phyloP scores from a whole-genome alignment of 2,797 vertebrate species.

The Dallia pectoralis region DNA sequence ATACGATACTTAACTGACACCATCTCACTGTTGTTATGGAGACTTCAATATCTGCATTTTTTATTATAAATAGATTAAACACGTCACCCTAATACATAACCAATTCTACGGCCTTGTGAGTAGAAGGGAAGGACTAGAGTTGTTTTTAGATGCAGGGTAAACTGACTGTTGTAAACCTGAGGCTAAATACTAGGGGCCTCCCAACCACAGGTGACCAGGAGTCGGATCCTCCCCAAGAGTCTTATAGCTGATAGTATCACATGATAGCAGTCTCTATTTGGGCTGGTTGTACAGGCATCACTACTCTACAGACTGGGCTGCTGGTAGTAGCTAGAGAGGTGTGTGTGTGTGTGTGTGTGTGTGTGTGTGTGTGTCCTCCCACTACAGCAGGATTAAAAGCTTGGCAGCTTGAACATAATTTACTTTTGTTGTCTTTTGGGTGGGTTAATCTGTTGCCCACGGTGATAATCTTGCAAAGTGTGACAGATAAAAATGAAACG shows the following conservation, averaged over 20 bases:
- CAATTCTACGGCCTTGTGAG: neutral
- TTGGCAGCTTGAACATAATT: conserved; percentile 53
- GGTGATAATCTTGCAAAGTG: conserved; percentile 66
- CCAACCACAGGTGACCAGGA: neutral
- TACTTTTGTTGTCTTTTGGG: conserved; percentile 55
- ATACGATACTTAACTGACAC: no score
- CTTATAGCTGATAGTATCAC: conserved; percentile 10
- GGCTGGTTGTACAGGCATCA: neutral
- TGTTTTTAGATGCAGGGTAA: conserved; percentile 14
- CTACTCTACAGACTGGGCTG: neutral
- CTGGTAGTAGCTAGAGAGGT: neutral
- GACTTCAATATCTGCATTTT: no score
- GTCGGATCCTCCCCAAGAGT: neutral
- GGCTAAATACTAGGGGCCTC: conserved; percentile 10
- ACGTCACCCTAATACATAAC: neutral
- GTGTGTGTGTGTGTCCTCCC: conserved; percentile 6
- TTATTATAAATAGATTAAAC: no score
- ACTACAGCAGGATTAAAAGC: conserved; percentile 59
- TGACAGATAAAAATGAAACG: conserved; percentile 66
- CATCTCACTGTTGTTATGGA: no score
- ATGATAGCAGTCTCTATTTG: neutral
- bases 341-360: neutral
- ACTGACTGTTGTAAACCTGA: conserved; percentile 10
- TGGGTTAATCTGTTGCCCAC: conserved; percentile 60
- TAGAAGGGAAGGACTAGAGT: neutral